Percentiles rank a stretch among this genome's conserved stretches.
phyloP scores from a whole-genome alignment of 2,888 invertebrate species.

The Trilocha varians region DNA sequence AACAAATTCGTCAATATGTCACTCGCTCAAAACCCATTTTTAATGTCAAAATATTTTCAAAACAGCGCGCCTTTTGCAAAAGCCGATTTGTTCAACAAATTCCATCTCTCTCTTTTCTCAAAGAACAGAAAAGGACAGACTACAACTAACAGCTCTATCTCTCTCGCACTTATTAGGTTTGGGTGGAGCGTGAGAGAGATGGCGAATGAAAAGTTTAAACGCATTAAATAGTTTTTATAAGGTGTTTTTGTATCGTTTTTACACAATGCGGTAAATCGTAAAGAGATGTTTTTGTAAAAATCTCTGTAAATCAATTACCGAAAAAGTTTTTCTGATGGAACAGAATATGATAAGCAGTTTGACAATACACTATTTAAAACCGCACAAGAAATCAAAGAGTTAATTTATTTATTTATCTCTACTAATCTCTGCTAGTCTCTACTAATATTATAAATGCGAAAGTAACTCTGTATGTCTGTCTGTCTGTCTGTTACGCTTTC shows the following conservation, averaged over 20 bases:
- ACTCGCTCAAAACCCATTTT: slow-evolving; percentile 55
- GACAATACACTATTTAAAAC: too few species aligned
- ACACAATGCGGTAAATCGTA: too few species aligned
- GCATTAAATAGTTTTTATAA: slow-evolving; percentile 1
- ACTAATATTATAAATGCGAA: too few species aligned
- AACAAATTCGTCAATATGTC: slow-evolving; percentile 38
- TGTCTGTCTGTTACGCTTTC: too few species aligned
- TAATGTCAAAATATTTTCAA: slow-evolving; percentile 72
- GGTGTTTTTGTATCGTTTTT: not conserved
- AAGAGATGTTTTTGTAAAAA: too few species aligned
- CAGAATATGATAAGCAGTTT: too few species aligned
- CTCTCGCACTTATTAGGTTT: not conserved
- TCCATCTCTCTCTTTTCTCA: slow-evolving; percentile 15
- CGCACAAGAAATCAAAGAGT: too few species aligned
- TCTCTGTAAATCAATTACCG: too few species aligned
- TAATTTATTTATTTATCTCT: too few species aligned
- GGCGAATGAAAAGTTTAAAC: not conserved
- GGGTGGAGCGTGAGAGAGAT: not conserved
- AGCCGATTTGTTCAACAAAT: slow-evolving; percentile 29
- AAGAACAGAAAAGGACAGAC: slow-evolving; percentile 6
- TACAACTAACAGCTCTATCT: not conserved
- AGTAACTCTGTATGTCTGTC: too few species aligned
- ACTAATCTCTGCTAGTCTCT: too few species aligned
- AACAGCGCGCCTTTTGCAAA: slow-evolving; percentile 55
- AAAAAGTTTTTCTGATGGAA: too few species aligned